These are phyloP conservation scores for Sturmia bella DNA, from an alignment of 2,888 invertebrate genomes.

Conservation along the genomic window DNA sequence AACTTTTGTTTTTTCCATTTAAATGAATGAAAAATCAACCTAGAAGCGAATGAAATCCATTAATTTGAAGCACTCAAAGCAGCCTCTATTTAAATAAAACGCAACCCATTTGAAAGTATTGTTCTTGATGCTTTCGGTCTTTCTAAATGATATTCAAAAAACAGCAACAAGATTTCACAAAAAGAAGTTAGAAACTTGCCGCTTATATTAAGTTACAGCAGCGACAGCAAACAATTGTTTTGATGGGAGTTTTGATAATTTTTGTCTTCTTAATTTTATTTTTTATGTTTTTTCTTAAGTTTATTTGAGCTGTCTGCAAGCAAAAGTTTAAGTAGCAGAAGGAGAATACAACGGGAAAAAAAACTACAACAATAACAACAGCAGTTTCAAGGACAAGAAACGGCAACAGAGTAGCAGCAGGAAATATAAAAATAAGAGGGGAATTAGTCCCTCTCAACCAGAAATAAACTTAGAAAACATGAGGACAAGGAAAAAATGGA, in stretches of 20 bases:
- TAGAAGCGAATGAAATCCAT: neutral
- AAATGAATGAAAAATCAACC: constrained; percentile 42
- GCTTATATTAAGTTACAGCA: neutral
- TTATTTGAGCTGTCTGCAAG: constrained; percentile 65
- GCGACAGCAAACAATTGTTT: neutral
- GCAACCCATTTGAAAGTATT: neutral
- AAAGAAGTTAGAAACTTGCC: neutral
- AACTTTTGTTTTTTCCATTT: constrained; percentile 53
- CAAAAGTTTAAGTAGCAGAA: constrained; percentile 66
- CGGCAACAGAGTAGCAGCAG: constrained; percentile 41
- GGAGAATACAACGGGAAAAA: constrained; percentile 45
- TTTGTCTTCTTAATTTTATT: constrained; percentile 16
- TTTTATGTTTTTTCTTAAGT: constrained; percentile 23
- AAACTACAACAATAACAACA: constrained; percentile 20
- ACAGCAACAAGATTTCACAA: neutral
- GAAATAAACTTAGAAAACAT: constrained; percentile 53
- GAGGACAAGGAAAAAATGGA: neutral
- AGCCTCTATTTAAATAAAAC: neutral
- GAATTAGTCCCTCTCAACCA: constrained; percentile 63
- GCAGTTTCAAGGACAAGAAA: constrained; percentile 25
- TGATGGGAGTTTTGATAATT: constrained; percentile 29
- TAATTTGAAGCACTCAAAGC: neutral
- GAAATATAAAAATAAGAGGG: constrained; percentile 32
- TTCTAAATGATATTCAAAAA: constrained; percentile 1
- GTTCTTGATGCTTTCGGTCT: neutral